Base-by-base conservation (phyloP, 2,888 invertebrate species). In the Mythimna ferrago region DNA sequence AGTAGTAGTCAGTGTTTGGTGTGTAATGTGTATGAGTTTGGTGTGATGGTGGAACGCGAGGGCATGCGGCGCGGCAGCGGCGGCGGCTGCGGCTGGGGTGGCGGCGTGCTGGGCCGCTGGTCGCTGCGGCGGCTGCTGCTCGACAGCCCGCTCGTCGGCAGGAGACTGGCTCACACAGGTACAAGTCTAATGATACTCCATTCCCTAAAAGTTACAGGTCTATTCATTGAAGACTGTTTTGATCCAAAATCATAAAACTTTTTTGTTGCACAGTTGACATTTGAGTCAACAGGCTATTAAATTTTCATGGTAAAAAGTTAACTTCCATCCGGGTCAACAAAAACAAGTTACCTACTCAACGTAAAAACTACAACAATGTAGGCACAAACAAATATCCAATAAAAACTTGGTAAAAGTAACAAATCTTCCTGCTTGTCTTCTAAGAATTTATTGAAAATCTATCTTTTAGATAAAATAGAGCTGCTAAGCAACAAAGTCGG, bases 81-180 rank as follows among this genome's bases (percentile, higher is more conserved):
- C 73, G 91, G 93, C 62, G 94, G 95, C 81, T 94, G 95, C 81
- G 92, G 95, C 88, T 95, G 96, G 93, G 95, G 96, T 82, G 94
- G 95, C 77, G 96, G 96, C 73, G 90, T 95, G 82, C 91, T 96
- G 67, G 95, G 96, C 80, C 95, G 98, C 86, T 97, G 97, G 96
- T 98, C 98, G 32, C 92, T 98, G 57, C 96, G 98, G 63, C 97
- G 97, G 78, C 94, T 98, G 80, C 96, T 98, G 73, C 97, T 98
- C 75, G 97, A 98, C 85, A 97, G 97, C 91, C 98, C 98, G 5
- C 95, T 98, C 32, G 96, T 98, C 71, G 97, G 97, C 54, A 96
- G 97, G 67, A 96, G 98, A 86, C 96, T 97, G 41, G 96, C 96
- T 56, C 95, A 96, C 80, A 93, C 96, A 94, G 96, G 96, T 95